Percentiles rank a stretch among this genome's conserved stretches.
Conservation (phyloP, 2,888 invertebrate species). For the Pristionchus maxplancki region DNA sequence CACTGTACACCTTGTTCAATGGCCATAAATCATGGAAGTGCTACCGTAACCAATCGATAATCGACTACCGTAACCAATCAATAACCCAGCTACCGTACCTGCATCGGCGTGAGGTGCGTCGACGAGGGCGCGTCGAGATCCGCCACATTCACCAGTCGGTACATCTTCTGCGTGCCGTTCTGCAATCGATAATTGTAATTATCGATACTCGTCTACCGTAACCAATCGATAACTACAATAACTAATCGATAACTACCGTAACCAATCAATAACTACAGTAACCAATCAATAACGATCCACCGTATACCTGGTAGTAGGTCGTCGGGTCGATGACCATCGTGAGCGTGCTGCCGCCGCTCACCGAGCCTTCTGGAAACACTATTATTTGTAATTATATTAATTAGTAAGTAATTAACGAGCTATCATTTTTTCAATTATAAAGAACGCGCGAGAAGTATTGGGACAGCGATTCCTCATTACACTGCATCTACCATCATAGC, state of each 20-base stretch:
- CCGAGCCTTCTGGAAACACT: constrained; percentile 25
- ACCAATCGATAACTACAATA: not conserved
- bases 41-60: no score
- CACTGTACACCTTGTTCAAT: no score
- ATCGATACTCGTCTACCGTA: no score
- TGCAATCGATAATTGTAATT: not conserved
- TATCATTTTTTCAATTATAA: no score
- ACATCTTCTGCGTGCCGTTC: constrained; percentile 52
- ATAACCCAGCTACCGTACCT: not conserved
- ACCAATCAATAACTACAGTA: not conserved
- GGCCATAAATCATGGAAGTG: no score
- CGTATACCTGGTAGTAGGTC: constrained; percentile 46
- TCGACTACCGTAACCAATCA: no score
- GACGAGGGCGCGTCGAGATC: constrained; percentile 7
- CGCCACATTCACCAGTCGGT: constrained; percentile 49
- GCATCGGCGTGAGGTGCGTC: not conserved
- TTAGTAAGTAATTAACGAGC: not conserved
- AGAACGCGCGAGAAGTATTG: no score
- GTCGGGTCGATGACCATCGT: constrained; percentile 49
- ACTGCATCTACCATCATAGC: no score
- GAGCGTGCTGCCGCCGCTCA: constrained; percentile 42
- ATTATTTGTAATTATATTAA: no score
- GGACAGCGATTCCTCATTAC: no score
- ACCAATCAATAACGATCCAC: not conserved
- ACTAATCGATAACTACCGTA: not conserved